A percentile compares a stretch with the other conserved stretches of the same genome.
Evolutionary conservation across 2,888 invertebrate species (phyloP).

Genomic region (Morpho achilles): DNA sequence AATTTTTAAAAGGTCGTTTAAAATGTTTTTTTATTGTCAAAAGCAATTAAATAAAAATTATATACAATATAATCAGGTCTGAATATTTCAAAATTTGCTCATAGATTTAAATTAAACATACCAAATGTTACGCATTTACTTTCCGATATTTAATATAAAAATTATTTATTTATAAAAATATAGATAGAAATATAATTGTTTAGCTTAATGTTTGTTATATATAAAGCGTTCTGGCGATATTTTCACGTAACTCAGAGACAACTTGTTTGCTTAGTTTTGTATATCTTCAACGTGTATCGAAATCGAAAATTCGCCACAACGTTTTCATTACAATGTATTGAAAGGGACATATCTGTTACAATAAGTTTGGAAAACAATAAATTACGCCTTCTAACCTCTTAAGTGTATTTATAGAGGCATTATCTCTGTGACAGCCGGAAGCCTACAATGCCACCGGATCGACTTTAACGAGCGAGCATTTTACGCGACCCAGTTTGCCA

Average conservation of each 20-base stretch:
- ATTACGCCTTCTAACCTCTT: constrained; percentile 36
- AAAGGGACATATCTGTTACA: constrained; percentile 61
- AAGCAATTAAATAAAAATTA: no score
- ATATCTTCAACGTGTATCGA: constrained; percentile 3
- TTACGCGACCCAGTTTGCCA: constrained; percentile 11
- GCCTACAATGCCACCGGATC: constrained; percentile 1
- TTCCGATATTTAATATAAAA: constrained; percentile 29
- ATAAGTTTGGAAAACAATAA: constrained; percentile 58
- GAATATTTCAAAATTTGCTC: not conserved
- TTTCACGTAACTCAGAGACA: constrained; percentile 15
- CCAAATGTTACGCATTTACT: constrained; percentile 62
- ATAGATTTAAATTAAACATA: constrained; percentile 30
- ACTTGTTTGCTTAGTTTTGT: not conserved
- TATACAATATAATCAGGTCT: no score
- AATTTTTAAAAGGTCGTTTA: no score
- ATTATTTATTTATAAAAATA: constrained; percentile 32
- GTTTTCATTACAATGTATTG: constrained; percentile 39
- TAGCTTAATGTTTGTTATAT: constrained; percentile 29
- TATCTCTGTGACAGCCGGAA: constrained; percentile 27
- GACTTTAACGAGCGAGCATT: constrained; percentile 14
- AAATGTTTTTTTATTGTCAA: no score
- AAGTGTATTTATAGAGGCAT: constrained; percentile 27
- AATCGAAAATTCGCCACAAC: constrained; percentile 35
- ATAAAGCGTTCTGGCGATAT: constrained; percentile 32
- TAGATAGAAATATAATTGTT: constrained; percentile 31